These are phyloP conservation scores for Trachelus troglodyta DNA, from an alignment of 2,888 invertebrate species.

Conservation along the genomic window DNA sequence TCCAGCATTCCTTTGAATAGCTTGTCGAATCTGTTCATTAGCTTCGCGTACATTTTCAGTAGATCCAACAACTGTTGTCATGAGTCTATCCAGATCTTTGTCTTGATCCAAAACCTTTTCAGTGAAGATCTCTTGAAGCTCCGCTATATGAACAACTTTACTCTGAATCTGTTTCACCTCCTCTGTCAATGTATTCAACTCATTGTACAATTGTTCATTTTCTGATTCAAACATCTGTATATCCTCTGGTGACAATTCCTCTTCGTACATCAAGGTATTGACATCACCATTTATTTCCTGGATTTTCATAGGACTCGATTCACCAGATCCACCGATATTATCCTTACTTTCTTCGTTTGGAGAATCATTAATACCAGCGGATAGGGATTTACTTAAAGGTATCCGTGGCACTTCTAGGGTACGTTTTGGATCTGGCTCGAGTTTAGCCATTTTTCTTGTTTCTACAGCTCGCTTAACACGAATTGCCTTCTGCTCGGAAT, in stretches of 20 bases:
- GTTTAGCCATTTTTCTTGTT: slow-evolving; percentile 80
- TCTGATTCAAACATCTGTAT: slow-evolving; percentile 93
- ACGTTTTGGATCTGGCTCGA: slow-evolving; percentile 67
- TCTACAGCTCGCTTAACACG: slow-evolving; percentile 88
- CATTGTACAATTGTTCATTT: slow-evolving; percentile 87
- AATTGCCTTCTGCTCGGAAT: slow-evolving; percentile 88
- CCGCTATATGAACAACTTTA: slow-evolving; percentile 95
- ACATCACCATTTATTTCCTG: slow-evolving; percentile 60
- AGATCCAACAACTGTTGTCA: slow-evolving; percentile 87
- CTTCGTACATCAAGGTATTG: slow-evolving; percentile 66
- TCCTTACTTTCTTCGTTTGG: slow-evolving; percentile 2
- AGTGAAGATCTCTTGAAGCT: slow-evolving; percentile 94
- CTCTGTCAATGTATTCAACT: slow-evolving; percentile 88
- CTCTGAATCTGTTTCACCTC: slow-evolving; percentile 91
- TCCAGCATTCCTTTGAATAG: slow-evolving; percentile 96
- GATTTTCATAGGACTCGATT: slow-evolving; percentile 54
- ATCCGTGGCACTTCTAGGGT: slow-evolving; percentile 2
- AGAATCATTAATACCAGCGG: background rate
- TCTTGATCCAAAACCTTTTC: slow-evolving; percentile 97
- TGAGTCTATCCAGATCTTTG: slow-evolving; percentile 90
- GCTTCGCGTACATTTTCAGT: slow-evolving; percentile 97
- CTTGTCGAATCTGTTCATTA: slow-evolving; percentile 96
- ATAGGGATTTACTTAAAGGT: background rate
- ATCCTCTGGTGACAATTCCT: slow-evolving; percentile 84
- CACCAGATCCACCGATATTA: slow-evolving; percentile 21